Conservation (phyloP, 1,140 invertebrate species). For the Sminthurinus signatus region DNA sequence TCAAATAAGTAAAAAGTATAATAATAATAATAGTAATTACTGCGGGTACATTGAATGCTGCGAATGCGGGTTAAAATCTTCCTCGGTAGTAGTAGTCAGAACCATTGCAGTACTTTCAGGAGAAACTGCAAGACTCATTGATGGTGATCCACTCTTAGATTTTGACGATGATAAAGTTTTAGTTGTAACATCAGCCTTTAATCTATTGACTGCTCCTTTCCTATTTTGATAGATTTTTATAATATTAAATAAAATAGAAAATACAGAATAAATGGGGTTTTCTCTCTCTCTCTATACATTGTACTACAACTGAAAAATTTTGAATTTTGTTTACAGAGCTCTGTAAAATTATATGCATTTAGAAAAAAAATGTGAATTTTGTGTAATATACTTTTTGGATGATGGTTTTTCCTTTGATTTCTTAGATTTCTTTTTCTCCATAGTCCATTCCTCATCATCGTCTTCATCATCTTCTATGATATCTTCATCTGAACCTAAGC, state of each 20-base stretch:
- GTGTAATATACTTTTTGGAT: slow-evolving; percentile 24
- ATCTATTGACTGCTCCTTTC: slow-evolving; percentile 20
- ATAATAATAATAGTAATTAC: too few relatives aligned
- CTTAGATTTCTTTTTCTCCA: slow-evolving; percentile 34
- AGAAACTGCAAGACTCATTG: slow-evolving; percentile 1
- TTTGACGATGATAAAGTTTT: too few relatives aligned
- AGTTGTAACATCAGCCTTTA: slow-evolving; percentile 15
- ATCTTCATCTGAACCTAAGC: slow-evolving; percentile 46
- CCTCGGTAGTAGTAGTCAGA: neutral
- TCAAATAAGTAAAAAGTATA: too few relatives aligned
- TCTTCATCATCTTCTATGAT: slow-evolving; percentile 40
- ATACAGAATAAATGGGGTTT: too few relatives aligned
- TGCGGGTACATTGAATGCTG: too few relatives aligned
- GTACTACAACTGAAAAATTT: too few relatives aligned
- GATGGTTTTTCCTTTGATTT: slow-evolving; percentile 22
- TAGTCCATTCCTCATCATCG: slow-evolving; percentile 39
- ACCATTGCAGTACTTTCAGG: neutral
- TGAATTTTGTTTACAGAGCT: too few relatives aligned
- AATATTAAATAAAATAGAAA: neutral
- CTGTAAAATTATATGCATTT: too few relatives aligned
- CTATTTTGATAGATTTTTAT: too few relatives aligned
- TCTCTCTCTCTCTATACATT: too few relatives aligned
- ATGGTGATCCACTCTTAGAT: slow-evolving; percentile 15
- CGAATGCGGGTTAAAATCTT: too few relatives aligned
- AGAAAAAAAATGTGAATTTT: neutral